phyloP scores from a whole-genome alignment of 1,140 invertebrate species.

The Eupeodes corollae region DNA sequence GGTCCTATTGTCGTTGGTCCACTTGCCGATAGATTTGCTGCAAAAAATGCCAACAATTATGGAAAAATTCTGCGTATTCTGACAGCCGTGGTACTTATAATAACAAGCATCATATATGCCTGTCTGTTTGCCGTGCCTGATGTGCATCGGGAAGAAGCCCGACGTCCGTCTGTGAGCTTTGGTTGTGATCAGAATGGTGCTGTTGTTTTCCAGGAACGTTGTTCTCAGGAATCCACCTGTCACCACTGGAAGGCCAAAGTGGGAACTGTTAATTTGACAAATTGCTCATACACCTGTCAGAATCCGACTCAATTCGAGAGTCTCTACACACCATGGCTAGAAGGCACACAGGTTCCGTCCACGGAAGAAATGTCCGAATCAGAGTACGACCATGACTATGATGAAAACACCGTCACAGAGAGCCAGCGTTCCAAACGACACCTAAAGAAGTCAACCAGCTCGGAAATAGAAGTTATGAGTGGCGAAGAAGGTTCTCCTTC shows the following conservation, averaged over 20 bases:
- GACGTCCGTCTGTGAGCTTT: constrained; percentile 51
- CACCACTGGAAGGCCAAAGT: constrained; percentile 50
- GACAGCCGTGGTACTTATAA: constrained; percentile 52
- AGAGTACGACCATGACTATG: constrained; percentile 34
- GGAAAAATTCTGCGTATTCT: constrained; percentile 46
- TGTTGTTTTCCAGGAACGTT: constrained; percentile 55
- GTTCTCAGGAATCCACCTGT: constrained; percentile 47
- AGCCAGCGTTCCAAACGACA: constrained; percentile 12
- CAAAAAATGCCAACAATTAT: constrained; percentile 25
- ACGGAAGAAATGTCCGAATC: constrained; percentile 29
- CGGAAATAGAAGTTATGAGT: constrained; percentile 19
- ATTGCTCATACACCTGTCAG: constrained; percentile 48
- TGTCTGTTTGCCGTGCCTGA: constrained; percentile 52
- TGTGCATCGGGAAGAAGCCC: constrained; percentile 42
- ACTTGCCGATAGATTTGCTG: constrained; percentile 52
- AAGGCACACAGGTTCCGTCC: constrained; percentile 16
- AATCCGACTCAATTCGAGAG: constrained; percentile 32
- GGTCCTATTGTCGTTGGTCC: constrained; percentile 54
- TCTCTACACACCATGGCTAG: constrained; percentile 27
- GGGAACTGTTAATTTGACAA: constrained; percentile 41
- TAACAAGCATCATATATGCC: constrained; percentile 55
- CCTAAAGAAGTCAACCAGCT: constrained; percentile 11
- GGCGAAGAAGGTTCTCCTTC: constrained; percentile 9
- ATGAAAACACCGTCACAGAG: constrained; percentile 20
- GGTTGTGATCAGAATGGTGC: constrained; percentile 53